Conservation (phyloP, 53 echinoderm and acorn worm genomes). For the Henricia sp. region DNA sequence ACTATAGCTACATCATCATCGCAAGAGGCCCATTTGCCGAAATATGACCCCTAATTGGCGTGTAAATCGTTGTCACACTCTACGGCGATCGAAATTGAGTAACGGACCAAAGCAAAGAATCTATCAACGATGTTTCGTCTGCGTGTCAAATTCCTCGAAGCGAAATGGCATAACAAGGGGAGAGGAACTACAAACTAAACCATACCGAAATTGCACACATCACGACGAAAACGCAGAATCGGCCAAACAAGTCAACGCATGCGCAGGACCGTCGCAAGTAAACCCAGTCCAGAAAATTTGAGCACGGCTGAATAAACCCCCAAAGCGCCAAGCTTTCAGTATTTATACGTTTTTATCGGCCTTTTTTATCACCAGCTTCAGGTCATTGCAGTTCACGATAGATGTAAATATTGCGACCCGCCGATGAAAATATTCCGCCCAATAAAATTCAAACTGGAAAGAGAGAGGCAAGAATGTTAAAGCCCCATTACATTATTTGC, state of each 20-base stretch:
- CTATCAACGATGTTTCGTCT: neutral
- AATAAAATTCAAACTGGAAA: neutral
- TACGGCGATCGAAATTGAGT: neutral
- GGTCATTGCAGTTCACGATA: conserved; percentile 20
- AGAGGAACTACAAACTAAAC: neutral
- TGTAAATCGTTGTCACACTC: conserved; percentile 2
- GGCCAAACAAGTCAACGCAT: neutral
- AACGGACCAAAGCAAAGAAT: neutral
- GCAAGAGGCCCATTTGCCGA: neutral
- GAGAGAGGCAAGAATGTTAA: no score
- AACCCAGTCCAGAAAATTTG: neutral
- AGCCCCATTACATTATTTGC: no score
- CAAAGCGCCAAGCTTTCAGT: neutral
- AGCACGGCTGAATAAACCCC: neutral
- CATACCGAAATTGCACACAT: no score
- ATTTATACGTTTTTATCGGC: neutral
- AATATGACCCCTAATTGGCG: neutral
- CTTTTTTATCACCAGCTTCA: neutral
- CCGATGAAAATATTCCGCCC: conserved; percentile 9
- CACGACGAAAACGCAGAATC: no score
- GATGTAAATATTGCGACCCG: conserved; percentile 32
- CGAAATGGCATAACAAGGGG: neutral
- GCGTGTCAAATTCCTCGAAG: neutral
- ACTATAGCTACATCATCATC: no score
- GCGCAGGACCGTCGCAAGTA: neutral